phyloP scores from a whole-genome alignment of 1,140 invertebrate species.

The Cecropterus lyciades region DNA sequence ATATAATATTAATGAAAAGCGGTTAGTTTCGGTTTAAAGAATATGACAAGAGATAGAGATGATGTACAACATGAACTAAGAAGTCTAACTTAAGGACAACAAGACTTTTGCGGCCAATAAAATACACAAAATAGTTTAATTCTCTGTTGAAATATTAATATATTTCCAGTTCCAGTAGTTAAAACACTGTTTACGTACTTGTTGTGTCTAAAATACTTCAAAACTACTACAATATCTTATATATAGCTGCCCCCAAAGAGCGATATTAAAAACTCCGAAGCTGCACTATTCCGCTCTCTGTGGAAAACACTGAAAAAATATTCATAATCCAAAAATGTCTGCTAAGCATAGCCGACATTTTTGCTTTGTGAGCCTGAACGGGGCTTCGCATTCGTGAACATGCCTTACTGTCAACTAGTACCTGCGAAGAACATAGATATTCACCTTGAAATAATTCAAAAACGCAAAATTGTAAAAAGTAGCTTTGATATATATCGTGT shows the following conservation, averaged over 20 bases:
- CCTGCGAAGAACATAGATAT: no score
- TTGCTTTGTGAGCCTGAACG: slow-evolving; percentile 14
- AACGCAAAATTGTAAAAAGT: no score
- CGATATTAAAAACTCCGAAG: slow-evolving; percentile 25
- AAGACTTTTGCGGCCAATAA: no score
- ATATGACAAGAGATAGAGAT: no score
- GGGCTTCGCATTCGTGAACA: slow-evolving; percentile 1
- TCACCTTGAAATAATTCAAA: no score
- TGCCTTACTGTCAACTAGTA: neutral
- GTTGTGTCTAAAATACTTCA: neutral
- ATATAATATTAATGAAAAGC: no score
- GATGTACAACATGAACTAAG: no score
- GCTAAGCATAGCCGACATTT: slow-evolving; percentile 18
- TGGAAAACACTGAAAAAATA: slow-evolving; percentile 28
- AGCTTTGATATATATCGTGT: no score
- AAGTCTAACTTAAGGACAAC: no score
- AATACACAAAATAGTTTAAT: no score
- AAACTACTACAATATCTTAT: neutral
- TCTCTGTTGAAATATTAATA: no score
- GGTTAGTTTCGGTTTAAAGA: no score
- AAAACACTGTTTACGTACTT: neutral
- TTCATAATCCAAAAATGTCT: slow-evolving; percentile 34
- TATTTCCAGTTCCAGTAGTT: neutral
- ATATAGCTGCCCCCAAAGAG: slow-evolving; percentile 11
- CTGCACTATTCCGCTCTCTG: slow-evolving; percentile 1